Base-by-base conservation (phyloP, 2,113 vertebrate species). In the Halichoeres trimaculatus region DNA sequence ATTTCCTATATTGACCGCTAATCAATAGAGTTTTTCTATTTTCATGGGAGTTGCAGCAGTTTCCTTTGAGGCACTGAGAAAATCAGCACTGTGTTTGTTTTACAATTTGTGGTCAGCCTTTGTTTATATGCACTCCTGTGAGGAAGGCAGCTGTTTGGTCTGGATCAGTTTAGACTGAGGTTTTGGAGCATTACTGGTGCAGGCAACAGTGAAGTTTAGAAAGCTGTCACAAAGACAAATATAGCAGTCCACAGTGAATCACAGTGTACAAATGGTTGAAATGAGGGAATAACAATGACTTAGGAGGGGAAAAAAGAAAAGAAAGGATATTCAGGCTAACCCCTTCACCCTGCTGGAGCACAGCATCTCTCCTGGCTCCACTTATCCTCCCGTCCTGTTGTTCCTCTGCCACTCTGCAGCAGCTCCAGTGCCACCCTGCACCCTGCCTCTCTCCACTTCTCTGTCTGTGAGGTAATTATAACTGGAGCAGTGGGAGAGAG, bases 391-490 rank as follows among this genome's bases (percentile, higher is more conserved):
- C 38, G 10, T 70, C 34, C 57, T 53, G 65, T 45, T 57, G 45
- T 70, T 62, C 60, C 74, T 72, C 36, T 76, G 68, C 76, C 58
- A 34, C 62, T 74, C 35, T 75, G 52, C 59, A 60, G 58, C 73
- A 70, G 47, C 66, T 78, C 35, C n/a, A 56, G 74, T 55, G 77
- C 56, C 69, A 55, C 57, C 62, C 71, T 68, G 62, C 60, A 70
- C 69, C 57, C 55, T 58, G 57, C 61, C 55, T 48, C 72, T 59
- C 56, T 66, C 53, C 63, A 60, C 73, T 51, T 57, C 64, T 69
- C 80, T 79, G 64, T 79, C 84, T 59, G 75, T 30, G 58, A 78
- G 45, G 70, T 84, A 71, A 81, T 85, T 87, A 84, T 36, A 57
- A 56, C 57, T 52, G 43, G 26, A 72, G 75, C 13, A 8, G 66